Percentiles rank a stretch among this genome's conserved stretches.
Conservation (phyloP, 2,113 vertebrate genomes). For the Microcebus griseorufus region DNA sequence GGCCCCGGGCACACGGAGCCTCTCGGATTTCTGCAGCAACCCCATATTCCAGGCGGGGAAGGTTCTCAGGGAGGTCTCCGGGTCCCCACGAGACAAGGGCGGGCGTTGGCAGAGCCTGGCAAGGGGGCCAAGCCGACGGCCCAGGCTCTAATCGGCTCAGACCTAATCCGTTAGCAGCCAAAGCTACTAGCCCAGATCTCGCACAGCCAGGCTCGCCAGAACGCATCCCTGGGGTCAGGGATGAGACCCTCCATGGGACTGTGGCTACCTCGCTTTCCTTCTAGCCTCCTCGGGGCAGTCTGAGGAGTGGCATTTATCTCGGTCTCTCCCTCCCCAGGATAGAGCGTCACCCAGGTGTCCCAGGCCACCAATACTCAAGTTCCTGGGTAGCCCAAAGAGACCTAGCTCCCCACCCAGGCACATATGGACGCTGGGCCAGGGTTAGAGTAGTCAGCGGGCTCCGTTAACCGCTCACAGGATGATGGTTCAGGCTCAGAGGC, state of each 20-base stretch:
- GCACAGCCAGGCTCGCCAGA: not conserved
- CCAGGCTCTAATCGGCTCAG: constrained; percentile 71
- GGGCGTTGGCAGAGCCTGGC: not conserved
- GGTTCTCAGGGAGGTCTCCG: not conserved
- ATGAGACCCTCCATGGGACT: not conserved
- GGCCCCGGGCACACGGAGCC: not conserved
- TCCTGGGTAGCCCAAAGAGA: not conserved
- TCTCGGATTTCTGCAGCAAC: not conserved
- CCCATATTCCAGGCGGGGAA: not conserved
- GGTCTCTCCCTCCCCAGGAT: not conserved
- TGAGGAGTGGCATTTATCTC: not conserved
- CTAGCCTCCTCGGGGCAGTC: not conserved
- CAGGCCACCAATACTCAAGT: not conserved
- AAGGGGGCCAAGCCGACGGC: not conserved
- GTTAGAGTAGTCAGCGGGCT: not conserved
- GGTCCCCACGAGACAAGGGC: not conserved
- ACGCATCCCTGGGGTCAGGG: not conserved
- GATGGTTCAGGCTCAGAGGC: not conserved
- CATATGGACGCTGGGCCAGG: not conserved
- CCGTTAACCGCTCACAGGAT: not conserved
- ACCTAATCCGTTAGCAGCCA: constrained; percentile 59
- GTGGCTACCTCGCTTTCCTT: not conserved
- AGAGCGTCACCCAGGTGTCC: not conserved
- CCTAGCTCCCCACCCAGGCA: not conserved
- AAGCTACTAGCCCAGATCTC: constrained; percentile 5